These are phyloP conservation scores for Dasysyrphus tricinctus DNA, from an alignment of 2,888 invertebrate genomes.

Conservation along the genomic window DNA sequence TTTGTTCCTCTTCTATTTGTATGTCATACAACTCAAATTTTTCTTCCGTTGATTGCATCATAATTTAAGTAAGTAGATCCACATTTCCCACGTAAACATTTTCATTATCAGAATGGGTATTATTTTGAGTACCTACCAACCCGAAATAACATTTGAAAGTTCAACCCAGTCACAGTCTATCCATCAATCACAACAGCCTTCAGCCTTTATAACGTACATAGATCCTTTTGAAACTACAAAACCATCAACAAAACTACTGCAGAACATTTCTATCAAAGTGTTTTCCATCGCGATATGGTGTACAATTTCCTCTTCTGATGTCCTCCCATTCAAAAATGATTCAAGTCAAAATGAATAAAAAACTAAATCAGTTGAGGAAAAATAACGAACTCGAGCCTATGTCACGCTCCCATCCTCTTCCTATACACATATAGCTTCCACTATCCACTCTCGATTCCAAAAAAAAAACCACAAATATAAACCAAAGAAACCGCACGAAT, in stretches of 20 bases:
- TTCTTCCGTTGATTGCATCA: constrained; percentile 2
- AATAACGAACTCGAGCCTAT: constrained; percentile 53
- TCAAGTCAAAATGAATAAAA: constrained; percentile 62
- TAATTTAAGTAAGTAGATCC: constrained; percentile 17
- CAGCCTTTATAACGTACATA: neutral
- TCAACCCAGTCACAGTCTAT: neutral
- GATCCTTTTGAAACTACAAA: constrained; percentile 30
- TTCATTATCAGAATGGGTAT: neutral
- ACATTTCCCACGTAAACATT: constrained; percentile 23
- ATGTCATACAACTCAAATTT: neutral
- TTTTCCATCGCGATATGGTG: constrained; percentile 45
- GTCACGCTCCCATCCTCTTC: constrained; percentile 24
- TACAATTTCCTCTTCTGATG: constrained; percentile 31
- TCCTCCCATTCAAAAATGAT: constrained; percentile 24
- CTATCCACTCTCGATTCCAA: constrained; percentile 19
- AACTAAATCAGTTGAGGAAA: constrained; percentile 17
- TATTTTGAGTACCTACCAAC: neutral
- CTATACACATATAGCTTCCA: neutral
- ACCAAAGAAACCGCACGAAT: constrained; percentile 75
- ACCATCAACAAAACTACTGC: constrained; percentile 66
- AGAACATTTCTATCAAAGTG: constrained; percentile 73
- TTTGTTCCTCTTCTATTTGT: neutral
- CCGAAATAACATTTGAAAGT: neutral
- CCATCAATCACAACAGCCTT: constrained; percentile 38
- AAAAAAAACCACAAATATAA: constrained; percentile 52